Conservation (phyloP, 1,140 invertebrate genomes). For the Aphaenogaster floridana region DNA sequence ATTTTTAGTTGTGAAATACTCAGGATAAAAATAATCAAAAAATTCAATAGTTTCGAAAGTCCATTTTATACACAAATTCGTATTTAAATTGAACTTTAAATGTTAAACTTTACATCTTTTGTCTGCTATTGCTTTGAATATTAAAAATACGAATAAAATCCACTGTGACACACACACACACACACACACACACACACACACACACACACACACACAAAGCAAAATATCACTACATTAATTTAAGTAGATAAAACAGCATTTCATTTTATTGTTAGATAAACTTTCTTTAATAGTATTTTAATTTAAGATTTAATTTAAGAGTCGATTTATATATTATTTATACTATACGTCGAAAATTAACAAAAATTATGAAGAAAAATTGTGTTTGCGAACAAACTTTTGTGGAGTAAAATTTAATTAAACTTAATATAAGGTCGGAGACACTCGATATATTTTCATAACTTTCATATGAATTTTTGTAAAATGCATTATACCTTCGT, state of each 20-base stretch:
- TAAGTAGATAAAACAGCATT: not conserved
- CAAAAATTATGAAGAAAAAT: slow-evolving; percentile 8
- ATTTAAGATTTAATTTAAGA: not conserved
- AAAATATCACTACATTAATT: not conserved
- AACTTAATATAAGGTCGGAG: slow-evolving; percentile 19
- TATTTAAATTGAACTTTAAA: slow-evolving; percentile 14
- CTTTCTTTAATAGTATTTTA: not conserved
- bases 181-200: no score
- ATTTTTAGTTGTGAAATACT: not conserved
- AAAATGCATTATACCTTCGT: slow-evolving; percentile 1
- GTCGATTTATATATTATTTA: not conserved
- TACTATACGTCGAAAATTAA: not conserved
- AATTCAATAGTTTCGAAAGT: not conserved
- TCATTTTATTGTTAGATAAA: not conserved
- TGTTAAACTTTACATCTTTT: not conserved
- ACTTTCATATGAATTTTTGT: slow-evolving; percentile 39
- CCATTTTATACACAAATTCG: slow-evolving; percentile 3
- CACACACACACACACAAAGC: no score
- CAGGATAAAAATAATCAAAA: not conserved
- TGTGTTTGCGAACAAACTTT: slow-evolving; percentile 2
- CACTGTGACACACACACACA: not conserved
- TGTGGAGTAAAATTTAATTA: slow-evolving; percentile 2
- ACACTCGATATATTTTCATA: slow-evolving; percentile 28
- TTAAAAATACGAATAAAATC: not conserved
- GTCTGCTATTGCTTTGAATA: not conserved